Evolutionary conservation across 2,797 vertebrate species (phyloP).

Genomic region (Diglossa cyanea): DNA sequence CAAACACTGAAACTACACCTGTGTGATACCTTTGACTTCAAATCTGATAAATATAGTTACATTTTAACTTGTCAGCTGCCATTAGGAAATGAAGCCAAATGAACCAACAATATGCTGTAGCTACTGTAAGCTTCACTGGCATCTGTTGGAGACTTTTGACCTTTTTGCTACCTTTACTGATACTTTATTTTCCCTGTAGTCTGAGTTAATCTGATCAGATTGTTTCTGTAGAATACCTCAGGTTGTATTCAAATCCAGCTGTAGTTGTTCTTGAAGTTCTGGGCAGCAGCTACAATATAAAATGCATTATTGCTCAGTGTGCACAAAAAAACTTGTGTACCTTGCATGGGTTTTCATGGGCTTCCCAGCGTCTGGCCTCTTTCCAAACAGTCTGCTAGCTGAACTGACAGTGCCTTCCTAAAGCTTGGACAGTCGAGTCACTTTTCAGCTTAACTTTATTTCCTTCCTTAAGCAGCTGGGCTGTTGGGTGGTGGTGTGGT

Average conservation of each 20-base stretch:
- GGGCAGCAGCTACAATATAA: background rate
- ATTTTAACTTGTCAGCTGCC: slow-evolving; percentile 1
- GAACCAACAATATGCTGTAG: background rate
- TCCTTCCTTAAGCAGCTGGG: background rate
- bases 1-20: background rate
- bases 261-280: background rate
- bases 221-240: background rate
- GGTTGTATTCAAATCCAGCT: background rate
- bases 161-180: background rate
- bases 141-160: background rate
- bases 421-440: background rate
- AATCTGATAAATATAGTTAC: slow-evolving; percentile 4
- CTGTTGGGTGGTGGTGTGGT: background rate
- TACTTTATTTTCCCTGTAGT: background rate
- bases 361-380: background rate
- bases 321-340: background rate
- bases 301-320: background rate
- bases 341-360: background rate
- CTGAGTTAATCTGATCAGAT: background rate
- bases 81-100: background rate
- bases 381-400: background rate
- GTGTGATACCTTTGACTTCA: slow-evolving; percentile 14
- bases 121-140: background rate
- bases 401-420: background rate
- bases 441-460: background rate